phyloP scores from a whole-genome alignment of 2,113 vertebrate genomes.

The Thoracochromis brauschi region DNA sequence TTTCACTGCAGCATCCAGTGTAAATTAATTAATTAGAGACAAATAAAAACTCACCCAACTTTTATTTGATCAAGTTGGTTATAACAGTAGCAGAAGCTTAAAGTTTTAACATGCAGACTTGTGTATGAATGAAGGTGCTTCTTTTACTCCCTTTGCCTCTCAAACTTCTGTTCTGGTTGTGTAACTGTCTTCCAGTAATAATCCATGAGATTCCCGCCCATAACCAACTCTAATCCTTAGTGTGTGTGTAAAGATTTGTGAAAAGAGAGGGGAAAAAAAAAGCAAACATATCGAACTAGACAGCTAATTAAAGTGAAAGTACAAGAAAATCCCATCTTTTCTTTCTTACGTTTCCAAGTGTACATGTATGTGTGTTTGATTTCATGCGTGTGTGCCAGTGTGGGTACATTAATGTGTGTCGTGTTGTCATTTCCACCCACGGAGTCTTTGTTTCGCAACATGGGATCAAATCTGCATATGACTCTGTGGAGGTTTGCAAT shows the following conservation, averaged over 20 bases:
- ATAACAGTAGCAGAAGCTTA: not conserved
- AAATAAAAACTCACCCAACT: not conserved
- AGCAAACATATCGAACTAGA: not conserved
- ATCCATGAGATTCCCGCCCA: slow-evolving; percentile 38
- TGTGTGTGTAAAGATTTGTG: not conserved
- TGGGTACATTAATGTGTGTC: not conserved
- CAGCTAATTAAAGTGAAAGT: not conserved
- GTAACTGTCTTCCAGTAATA: slow-evolving; percentile 56
- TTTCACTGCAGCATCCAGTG: not conserved
- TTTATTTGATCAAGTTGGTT: not conserved
- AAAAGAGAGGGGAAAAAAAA: not conserved
- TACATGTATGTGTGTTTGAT: not conserved
- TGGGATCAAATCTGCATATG: slow-evolving; percentile 24
- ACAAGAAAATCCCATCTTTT: not conserved
- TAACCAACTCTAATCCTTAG: slow-evolving; percentile 19
- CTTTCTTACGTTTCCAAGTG: not conserved
- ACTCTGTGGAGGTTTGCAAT: slow-evolving; percentile 39
- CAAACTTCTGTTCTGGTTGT: slow-evolving; percentile 37
- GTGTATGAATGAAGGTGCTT: not conserved
- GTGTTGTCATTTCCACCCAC: not conserved
- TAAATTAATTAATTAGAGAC: not conserved
- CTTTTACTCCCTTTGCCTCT: not conserved
- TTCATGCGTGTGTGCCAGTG: not conserved
- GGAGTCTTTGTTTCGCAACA: slow-evolving; percentile 39
- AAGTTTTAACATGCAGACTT: not conserved